Conservation (phyloP, 2,113 vertebrate species). For the Sterna hirundo region DNA sequence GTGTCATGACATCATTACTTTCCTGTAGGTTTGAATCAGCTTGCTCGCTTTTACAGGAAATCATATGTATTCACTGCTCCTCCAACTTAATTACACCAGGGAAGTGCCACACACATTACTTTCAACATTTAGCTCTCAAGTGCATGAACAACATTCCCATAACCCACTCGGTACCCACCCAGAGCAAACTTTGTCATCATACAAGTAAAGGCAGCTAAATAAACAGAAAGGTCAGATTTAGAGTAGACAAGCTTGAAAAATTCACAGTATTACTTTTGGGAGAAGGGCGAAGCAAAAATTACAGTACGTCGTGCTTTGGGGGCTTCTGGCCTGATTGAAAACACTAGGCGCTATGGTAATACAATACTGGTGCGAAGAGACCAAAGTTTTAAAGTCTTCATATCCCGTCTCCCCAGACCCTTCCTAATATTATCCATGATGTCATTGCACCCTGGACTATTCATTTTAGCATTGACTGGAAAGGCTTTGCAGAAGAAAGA, state of each 20-base stretch:
- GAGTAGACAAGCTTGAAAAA: not conserved
- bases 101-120: constrained; percentile 6
- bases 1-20: not conserved
- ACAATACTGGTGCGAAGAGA: not conserved
- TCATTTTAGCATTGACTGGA: not conserved
- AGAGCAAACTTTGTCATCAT: not conserved
- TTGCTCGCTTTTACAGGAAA: constrained; percentile 1
- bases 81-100: not conserved
- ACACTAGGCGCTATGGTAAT: not conserved
- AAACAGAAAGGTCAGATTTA: not conserved
- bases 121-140: not conserved
- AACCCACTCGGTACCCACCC: not conserved
- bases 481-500: not conserved
- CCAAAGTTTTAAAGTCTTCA: not conserved
- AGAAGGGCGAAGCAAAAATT: not conserved
- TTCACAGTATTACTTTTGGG: not conserved
- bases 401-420: not conserved
- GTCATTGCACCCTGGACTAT: not conserved
- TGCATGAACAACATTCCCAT: not conserved
- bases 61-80: not conserved
- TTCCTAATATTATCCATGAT: not conserved
- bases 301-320: not conserved
- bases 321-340: not conserved
- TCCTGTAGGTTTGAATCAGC: constrained; percentile 30
- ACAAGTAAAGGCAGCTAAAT: constrained; percentile 17